A percentile compares a stretch with the other conserved stretches of the same genome.
phyloP scores from a whole-genome alignment of 2,888 invertebrate genomes.

The Cheilosia grossa region DNA sequence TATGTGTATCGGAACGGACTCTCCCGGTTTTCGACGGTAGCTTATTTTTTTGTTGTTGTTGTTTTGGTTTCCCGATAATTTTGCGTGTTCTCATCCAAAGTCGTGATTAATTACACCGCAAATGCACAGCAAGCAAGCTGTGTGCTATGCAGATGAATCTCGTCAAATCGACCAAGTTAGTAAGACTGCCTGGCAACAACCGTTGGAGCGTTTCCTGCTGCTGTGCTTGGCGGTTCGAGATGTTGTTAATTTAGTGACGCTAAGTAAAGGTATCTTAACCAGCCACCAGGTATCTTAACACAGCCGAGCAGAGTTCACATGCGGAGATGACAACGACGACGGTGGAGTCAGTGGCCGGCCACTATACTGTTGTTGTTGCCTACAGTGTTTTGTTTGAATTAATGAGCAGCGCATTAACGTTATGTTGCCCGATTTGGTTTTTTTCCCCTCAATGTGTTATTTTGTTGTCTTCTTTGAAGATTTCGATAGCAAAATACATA shows the following conservation, averaged over 20 bases:
- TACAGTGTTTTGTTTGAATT: conserved; percentile 46
- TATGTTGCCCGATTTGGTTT: conserved; percentile 44
- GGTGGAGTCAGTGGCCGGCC: conserved; percentile 62
- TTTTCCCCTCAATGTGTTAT: conserved; percentile 3
- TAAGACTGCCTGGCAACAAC: conserved; percentile 41
- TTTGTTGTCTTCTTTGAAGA: conserved; percentile 13
- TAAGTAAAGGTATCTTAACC: conserved; percentile 17
- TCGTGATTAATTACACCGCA: conserved; percentile 66
- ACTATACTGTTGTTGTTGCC: conserved; percentile 27
- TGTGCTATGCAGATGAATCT: conserved; percentile 61
- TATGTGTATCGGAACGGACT: conserved; percentile 20
- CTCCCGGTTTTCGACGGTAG: conserved; percentile 20
- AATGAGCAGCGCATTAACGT: conserved; percentile 50
- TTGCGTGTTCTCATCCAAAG: conserved; percentile 52
- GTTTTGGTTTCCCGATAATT: conserved; percentile 30
- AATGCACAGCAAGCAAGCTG: conserved; percentile 3
- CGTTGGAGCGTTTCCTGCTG: conserved; percentile 51
- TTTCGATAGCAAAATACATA: background rate
- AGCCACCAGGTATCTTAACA: no score
- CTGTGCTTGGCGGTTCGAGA: conserved; percentile 21
- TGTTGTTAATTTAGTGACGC: conserved; percentile 63
- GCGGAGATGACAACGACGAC: conserved; percentile 19
- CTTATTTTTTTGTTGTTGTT: conserved; percentile 2
- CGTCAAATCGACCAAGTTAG: conserved; percentile 57
- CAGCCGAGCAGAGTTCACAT: conserved; percentile 56